Conservation (phyloP, 2,113 vertebrate genomes). For the Trichechus manatus region DNA sequence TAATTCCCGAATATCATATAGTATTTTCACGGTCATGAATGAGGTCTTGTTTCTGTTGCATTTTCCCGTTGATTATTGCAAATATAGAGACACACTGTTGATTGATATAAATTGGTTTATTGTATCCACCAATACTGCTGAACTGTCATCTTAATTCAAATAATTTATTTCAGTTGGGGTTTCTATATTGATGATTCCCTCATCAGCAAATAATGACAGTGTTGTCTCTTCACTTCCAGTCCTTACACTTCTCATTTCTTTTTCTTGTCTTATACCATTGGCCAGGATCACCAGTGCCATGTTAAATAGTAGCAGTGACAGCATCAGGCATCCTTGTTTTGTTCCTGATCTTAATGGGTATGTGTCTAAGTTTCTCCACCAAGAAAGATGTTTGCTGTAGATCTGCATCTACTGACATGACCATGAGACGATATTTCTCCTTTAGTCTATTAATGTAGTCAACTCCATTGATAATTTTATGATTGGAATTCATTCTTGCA, state of each 20-base stretch:
- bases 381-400: not conserved
- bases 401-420: accelerated
- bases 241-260: not conserved
- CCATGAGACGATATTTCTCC: not conserved
- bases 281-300: not conserved
- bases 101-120: not conserved
- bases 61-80: not conserved
- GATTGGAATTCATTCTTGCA: not conserved
- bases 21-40: not conserved
- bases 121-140: not conserved
- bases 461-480: not conserved
- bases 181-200: not conserved
- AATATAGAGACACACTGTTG: not conserved
- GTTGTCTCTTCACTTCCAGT: not conserved
- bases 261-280: not conserved
- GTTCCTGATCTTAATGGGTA: accelerated
- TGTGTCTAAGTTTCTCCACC: not conserved
- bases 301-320: no score
- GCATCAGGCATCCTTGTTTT: not conserved
- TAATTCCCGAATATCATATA: accelerated
- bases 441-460: not conserved
- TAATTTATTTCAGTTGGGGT: no score
- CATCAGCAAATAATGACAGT: not conserved
- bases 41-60: not conserved
- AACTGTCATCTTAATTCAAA: not conserved